Conservation (phyloP, 2,888 invertebrate genomes). For the Rugalucina vietnamica region DNA sequence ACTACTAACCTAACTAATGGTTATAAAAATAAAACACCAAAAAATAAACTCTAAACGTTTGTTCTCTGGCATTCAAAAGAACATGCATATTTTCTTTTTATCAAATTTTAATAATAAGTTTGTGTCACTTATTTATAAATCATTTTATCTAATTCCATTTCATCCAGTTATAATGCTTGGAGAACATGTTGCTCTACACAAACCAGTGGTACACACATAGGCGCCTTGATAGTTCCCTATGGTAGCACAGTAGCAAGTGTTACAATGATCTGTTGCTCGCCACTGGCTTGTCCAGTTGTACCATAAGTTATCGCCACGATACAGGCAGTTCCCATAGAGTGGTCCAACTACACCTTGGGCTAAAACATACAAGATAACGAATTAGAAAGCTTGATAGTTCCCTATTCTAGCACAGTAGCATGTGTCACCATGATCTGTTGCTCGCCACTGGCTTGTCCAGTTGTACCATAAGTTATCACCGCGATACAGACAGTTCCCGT, state of each 20-base stretch:
- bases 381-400: background rate
- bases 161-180: background rate
- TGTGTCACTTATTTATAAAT: too few relatives aligned
- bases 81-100: too few relatives aligned
- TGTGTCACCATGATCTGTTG: background rate
- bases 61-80: too few relatives aligned
- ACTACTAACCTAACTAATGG: too few relatives aligned
- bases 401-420: background rate
- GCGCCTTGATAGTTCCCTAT: background rate
- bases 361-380: background rate
- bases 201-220: background rate
- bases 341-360: background rate
- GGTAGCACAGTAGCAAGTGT: background rate
- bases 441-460: background rate
- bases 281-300: background rate
- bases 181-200: background rate
- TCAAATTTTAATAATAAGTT: too few relatives aligned
- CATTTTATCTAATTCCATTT: background rate
- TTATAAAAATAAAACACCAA: too few relatives aligned
- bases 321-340: background rate
- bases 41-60: too few relatives aligned
- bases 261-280: background rate
- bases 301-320: background rate
- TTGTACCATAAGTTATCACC: background rate
- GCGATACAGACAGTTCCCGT: background rate